Conservation (phyloP, 2,888 invertebrate species). For the Cheilosia urbana region DNA sequence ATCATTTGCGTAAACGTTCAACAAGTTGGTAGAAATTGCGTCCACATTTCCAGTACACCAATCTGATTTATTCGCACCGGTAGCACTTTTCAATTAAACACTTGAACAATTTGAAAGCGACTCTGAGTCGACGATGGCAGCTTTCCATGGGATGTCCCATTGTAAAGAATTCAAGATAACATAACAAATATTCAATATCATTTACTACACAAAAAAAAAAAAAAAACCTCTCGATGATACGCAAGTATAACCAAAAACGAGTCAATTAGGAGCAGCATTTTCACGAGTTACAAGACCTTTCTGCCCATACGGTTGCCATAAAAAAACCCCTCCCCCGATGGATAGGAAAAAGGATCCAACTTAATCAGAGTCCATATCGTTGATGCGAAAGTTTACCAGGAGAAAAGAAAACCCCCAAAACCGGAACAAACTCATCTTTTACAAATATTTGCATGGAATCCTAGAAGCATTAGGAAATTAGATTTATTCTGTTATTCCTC, state of each 20-base stretch:
- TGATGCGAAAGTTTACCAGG: background rate
- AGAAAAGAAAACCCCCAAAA: constrained; percentile 18
- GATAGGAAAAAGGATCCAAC: constrained; percentile 12
- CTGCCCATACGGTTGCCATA: background rate
- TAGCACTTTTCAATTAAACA: too few relatives aligned
- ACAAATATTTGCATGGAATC: constrained; percentile 58
- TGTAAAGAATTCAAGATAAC: too few relatives aligned
- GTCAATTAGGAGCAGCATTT: constrained; percentile 40
- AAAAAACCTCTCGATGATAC: constrained; percentile 13
- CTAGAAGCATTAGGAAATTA: constrained; percentile 63
- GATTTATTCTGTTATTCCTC: constrained; percentile 41
- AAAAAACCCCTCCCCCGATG: background rate
- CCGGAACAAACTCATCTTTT: constrained; percentile 22
- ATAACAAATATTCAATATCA: constrained; percentile 59
- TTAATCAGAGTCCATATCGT: constrained; percentile 4
- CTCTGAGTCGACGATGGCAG: too few relatives aligned
- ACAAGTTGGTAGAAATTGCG: too few relatives aligned
- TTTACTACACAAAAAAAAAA: background rate
- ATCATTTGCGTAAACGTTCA: too few relatives aligned
- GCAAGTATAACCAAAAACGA: constrained; percentile 40
- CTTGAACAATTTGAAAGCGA: too few relatives aligned
- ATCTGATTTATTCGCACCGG: too few relatives aligned
- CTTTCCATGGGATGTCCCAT: too few relatives aligned
- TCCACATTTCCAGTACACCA: too few relatives aligned
- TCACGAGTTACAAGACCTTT: constrained; percentile 29